These are phyloP conservation scores for Lacerta bilineata DNA, from an alignment of 2,797 vertebrate species.

Conservation along the genomic window DNA sequence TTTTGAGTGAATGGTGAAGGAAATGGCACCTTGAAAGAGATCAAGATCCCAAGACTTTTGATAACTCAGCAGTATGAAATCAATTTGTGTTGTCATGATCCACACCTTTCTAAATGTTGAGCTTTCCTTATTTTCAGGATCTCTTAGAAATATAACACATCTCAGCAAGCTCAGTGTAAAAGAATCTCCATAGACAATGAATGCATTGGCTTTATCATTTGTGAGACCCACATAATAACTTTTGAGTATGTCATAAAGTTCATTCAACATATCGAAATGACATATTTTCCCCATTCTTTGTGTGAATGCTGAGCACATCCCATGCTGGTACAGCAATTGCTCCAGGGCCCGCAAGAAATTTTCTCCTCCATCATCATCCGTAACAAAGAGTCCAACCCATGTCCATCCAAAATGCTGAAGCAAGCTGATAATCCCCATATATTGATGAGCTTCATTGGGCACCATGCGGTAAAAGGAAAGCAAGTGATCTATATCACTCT, in stretches of 20 bases:
- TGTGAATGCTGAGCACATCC: slow-evolving; percentile 10
- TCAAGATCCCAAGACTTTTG: background rate
- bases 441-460: slow-evolving; percentile 2
- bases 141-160: too few relatives aligned
- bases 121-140: background rate
- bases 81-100: background rate
- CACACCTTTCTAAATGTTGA: background rate
- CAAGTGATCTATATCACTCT: too few relatives aligned
- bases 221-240: background rate
- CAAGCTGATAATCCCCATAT: background rate
- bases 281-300: background rate
- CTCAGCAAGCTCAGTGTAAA: background rate
- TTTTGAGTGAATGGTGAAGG: background rate
- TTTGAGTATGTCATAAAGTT: background rate
- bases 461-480: slow-evolving; percentile 13
- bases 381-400: slow-evolving; percentile 5
- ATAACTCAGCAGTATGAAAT: background rate
- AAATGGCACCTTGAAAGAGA: background rate
- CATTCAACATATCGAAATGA: background rate
- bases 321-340: background rate
- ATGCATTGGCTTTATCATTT: background rate
- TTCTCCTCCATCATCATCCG: background rate
- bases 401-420: slow-evolving; percentile 13
- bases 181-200: slow-evolving; percentile 1
- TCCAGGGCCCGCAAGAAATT: slow-evolving; percentile 7